Evolutionary conservation across 2,113 vertebrate genomes (phyloP).

Genomic region (Rhizomys pruinosus): DNA sequence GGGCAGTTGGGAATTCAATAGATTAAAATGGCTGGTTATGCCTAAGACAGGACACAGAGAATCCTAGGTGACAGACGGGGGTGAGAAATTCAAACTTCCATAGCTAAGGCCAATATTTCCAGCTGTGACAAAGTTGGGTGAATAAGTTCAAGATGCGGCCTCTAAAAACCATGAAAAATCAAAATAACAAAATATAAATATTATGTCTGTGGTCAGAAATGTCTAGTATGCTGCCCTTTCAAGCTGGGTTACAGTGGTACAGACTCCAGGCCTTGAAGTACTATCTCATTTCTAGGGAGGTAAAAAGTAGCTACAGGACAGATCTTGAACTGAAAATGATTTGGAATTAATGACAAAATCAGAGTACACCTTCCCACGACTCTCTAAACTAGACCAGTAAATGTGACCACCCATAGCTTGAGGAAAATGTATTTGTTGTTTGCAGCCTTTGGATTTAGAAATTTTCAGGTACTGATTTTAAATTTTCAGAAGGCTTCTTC

Average conservation of each 20-base stretch:
- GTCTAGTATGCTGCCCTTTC: background rate
- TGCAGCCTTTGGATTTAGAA: background rate
- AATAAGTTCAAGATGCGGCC: background rate
- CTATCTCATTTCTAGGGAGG: background rate
- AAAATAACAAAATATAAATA: background rate
- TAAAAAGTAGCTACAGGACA: background rate
- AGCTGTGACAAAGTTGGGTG: background rate
- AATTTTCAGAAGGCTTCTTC: background rate
- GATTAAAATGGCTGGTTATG: background rate
- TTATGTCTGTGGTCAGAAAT: conserved; percentile 16
- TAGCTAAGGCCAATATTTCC: background rate
- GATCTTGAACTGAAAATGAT: background rate
- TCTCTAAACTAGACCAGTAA: background rate
- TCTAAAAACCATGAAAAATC: background rate
- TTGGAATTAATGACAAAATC: background rate
- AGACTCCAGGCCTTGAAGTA: background rate
- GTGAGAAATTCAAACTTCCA: background rate
- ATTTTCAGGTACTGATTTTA: conserved; percentile 8
- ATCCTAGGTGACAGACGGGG: background rate
- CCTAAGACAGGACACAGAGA: background rate
- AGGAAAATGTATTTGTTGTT: background rate
- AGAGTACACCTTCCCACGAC: background rate
- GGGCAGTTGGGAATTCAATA: background rate
- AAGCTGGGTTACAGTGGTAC: background rate
- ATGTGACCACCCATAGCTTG: background rate